phyloP scores from a whole-genome alignment of 92 coral and sea anemone genomes.

The Galaxea fascicularis region DNA sequence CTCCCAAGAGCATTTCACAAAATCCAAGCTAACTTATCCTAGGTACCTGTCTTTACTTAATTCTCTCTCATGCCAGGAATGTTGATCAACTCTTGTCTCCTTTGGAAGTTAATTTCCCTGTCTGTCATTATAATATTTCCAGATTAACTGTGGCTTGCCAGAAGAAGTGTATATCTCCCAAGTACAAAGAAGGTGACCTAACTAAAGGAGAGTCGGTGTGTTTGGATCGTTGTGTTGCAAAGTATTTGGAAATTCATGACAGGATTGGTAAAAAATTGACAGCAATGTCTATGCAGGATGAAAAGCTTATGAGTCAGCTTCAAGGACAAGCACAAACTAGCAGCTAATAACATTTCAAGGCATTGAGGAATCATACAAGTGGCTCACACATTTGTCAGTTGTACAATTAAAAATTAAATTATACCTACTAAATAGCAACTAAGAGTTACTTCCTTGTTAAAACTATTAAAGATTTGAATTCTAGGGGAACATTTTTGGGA shows the following conservation, averaged over 20 bases:
- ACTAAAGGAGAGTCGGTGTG: slow-evolving; percentile 99
- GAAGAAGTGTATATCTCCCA: slow-evolving; percentile 97
- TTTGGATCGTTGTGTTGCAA: slow-evolving; percentile 98
- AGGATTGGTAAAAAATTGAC: slow-evolving; percentile 97
- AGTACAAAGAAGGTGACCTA: slow-evolving; percentile 97
- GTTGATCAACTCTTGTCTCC: no score
- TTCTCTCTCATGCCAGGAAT: no score
- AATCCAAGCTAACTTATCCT: no score
- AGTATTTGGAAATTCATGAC: slow-evolving; percentile 96
- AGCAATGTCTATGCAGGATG: slow-evolving; percentile 99
- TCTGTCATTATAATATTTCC: slow-evolving; percentile 7
- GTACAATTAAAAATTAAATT: no score
- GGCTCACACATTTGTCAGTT: background rate
- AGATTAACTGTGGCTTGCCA: slow-evolving; percentile 97
- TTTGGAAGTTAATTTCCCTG: no score
- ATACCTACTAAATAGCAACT: no score
- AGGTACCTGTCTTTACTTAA: no score
- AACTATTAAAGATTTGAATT: no score
- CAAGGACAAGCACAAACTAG: slow-evolving; percentile 81
- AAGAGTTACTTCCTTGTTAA: no score
- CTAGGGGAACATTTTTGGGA: no score
- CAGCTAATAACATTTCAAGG: slow-evolving; percentile 15
- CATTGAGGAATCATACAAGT: background rate
- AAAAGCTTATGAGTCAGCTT: slow-evolving; percentile 93
- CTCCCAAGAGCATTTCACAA: no score